Evolutionary conservation across 2,888 invertebrate genomes (phyloP).

Genomic region (Diaphora mendica): DNA sequence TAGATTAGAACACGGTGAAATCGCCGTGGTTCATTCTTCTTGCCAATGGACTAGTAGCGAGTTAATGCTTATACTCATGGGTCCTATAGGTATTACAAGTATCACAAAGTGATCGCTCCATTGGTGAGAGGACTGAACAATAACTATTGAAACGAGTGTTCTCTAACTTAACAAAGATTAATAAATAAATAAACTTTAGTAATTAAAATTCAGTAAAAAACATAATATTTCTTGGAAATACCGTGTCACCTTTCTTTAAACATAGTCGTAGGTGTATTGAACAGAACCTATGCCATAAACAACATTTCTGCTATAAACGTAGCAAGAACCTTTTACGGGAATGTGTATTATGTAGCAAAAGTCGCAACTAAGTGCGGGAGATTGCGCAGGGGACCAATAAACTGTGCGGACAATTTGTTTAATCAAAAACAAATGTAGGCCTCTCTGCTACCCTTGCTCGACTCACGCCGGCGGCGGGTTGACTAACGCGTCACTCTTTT

Average conservation of each 20-base stretch:
- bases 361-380: slow-evolving; percentile 65
- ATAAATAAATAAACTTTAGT: too few species aligned
- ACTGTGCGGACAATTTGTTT: slow-evolving; percentile 84
- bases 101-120: too few species aligned
- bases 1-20: too few species aligned
- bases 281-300: slow-evolving; percentile 27
- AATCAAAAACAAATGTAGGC: slow-evolving; percentile 85
- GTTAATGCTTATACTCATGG: too few species aligned
- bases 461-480: slow-evolving; percentile 37
- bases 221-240: neutral
- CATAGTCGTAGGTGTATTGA: slow-evolving; percentile 29
- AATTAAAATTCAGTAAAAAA: too few species aligned
- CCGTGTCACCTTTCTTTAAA: slow-evolving; percentile 16
- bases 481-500: slow-evolving; percentile 66
- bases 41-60: too few species aligned
- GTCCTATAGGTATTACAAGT: too few species aligned
- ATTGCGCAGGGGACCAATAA: slow-evolving; percentile 77
- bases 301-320: slow-evolving; percentile 27
- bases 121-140: too few species aligned
- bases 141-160: neutral
- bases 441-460: slow-evolving; percentile 48
- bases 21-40: too few species aligned
- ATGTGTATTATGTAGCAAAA: slow-evolving; percentile 39
- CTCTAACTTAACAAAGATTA: too few species aligned
- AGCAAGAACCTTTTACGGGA: slow-evolving; percentile 26